Evolutionary conservation across 2,113 vertebrate genomes (phyloP), one percentile per base, ranked within the genome.

Genomic region (Hydropotes inermis): DNA sequence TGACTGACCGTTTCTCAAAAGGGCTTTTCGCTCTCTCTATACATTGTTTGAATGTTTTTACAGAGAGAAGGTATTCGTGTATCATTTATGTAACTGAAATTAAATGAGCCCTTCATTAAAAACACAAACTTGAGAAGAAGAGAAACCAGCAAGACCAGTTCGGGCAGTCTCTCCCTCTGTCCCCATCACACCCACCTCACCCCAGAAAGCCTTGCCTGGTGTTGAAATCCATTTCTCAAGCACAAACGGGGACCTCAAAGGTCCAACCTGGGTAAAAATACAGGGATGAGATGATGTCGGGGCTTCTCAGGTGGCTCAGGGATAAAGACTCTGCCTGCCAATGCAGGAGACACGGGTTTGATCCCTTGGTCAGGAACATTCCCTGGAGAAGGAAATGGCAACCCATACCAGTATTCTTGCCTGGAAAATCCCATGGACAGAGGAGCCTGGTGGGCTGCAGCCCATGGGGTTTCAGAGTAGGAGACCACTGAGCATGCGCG

Each of bases 131-230:
- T 30, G 14, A 10, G 78, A 78, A 91, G 96, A 93, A 47, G 89
- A 95, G 94, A 91, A 96, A 92, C 97, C 86, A 89, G 96, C 70
- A 87, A 61, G 76, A 87, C 93, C 91, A 89, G 96, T 96, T 94
- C 11, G 25, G 70, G 61, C 58, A 60, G 88, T 47, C 23, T 36
- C 45, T 87, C 23, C 64, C 45, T 23, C 84, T 43, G 45, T 79
- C 84, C 50, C 33, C n/a, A 94, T 97, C 92, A 95, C n/a, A 52
- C 60, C 81, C 6, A 0, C 82, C 54, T 50, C 17, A 84, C 93
- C 50, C 95, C 50, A 57, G 0, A 11, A n/a, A 78, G 78, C 57
- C 91, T 60, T 10, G 74, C 43, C 43, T 54, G 45, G 58, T 50
- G 83, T n/a, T 91, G 92, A 97, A 93, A 93, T 64, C 78, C 61